phyloP scores from a whole-genome alignment of 2,113 vertebrate genomes.

The Dinomys branickii region DNA sequence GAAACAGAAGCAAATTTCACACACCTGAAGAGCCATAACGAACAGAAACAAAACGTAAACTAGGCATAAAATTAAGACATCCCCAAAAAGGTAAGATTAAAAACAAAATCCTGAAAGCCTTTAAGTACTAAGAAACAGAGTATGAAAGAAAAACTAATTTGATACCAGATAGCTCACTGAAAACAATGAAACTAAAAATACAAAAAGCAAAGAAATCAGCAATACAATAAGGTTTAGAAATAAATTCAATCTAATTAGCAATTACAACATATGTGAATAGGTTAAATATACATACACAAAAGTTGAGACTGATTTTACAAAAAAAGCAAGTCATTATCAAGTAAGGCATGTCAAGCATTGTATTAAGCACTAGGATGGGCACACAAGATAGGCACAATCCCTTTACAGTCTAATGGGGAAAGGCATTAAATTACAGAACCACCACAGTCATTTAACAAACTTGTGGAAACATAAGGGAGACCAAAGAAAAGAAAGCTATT shows the following conservation, averaged over 20 bases:
- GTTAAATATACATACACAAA: background rate
- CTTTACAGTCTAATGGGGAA: background rate
- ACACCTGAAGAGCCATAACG: background rate
- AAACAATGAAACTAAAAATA: constrained; percentile 13
- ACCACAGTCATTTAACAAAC: background rate
- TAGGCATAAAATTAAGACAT: background rate
- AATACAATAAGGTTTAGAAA: constrained; percentile 30
- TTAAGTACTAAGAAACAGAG: background rate
- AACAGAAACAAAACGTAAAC: background rate
- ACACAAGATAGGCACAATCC: background rate
- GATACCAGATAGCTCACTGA: background rate
- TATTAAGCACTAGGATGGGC: background rate
- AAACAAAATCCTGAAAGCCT: background rate
- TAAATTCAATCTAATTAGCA: constrained; percentile 33
- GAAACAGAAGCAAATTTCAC: constrained; percentile 20
- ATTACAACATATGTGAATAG: background rate
- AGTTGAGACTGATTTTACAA: background rate
- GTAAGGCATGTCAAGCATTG: background rate
- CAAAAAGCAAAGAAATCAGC: background rate
- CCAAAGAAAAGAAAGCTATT: background rate
- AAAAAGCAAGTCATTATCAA: background rate
- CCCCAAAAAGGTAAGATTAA: background rate
- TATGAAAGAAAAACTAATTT: background rate
- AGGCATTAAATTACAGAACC: background rate
- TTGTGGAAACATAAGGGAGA: background rate